Evolutionary conservation across 2,888 invertebrate species (phyloP), one percentile per base, ranked within the genome.

Genomic region (Steinernema hermaphroditum): DNA sequence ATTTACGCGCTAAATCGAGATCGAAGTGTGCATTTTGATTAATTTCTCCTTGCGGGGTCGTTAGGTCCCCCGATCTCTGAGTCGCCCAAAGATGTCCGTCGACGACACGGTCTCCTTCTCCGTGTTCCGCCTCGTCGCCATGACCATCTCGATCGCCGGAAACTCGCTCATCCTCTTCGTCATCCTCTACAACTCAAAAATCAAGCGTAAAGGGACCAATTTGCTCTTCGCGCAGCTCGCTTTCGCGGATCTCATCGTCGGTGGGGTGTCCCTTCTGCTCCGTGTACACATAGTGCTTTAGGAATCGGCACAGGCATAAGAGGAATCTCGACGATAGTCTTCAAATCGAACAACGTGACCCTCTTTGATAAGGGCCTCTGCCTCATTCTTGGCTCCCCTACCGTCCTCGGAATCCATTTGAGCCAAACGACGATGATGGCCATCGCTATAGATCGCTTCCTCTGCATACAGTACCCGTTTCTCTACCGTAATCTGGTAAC

Each of bases 351-450:
- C 2, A 14, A 34, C 2, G 32, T n/a, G 16, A 62, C 29, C 16
- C 16, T 16, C 2, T 62, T 62, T 32, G 29, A 32, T 32, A 4
- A n/a, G 19, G 62, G 62, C 29, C 27, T 29, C 16, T 62, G 62
- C 32, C 29, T 62, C 29, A 34, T 62, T 19, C 32, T 62, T 1
- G 62, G 62, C 1, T 62, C 62, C 16, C 62, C 62, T 2, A 62
- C 62, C 29, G 62, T 62, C 4, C 62, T 62, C 29, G 62, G 62
- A 32, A 62, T 62, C n/a, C 62, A 62, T 19, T n/a, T 62, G 14
- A 62, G 62, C 32, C 62, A 62, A n/a, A 62, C 62, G 32, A 62
- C 62, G 62, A 62, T 62, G 62, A 62, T 62, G 62, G 62, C 62
- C 6, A 62, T 62, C 62, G 62, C 62, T 14, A 29, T 62, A 2